phyloP scores from a whole-genome alignment of 2,888 invertebrate genomes.

The Hyposoter didymator region DNA sequence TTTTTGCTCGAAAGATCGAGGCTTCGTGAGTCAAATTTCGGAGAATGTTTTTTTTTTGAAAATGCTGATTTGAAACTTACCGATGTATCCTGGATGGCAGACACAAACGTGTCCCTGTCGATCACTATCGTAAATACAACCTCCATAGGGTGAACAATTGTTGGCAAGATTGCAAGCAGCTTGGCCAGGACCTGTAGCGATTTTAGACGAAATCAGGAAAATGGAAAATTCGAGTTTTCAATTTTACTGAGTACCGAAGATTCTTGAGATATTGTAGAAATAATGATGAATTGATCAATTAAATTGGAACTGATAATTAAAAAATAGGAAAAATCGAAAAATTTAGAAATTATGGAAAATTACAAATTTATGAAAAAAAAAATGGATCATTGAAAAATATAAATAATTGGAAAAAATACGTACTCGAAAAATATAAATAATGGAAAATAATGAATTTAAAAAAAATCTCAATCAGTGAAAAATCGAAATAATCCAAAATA shows the following conservation, averaged over 20 bases:
- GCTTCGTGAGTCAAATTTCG: not conserved
- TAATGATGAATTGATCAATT: too few relatives aligned
- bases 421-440: too few relatives aligned
- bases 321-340: too few relatives aligned
- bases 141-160: slow-evolving; percentile 86
- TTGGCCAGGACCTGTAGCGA: slow-evolving; percentile 55
- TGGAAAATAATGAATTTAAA: not conserved
- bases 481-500: too few relatives aligned
- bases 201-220: not conserved
- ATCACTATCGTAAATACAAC: slow-evolving; percentile 83
- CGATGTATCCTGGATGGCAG: slow-evolving; percentile 86
- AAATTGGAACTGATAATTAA: too few relatives aligned
- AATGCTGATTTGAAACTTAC: slow-evolving; percentile 80
- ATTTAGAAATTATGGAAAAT: too few relatives aligned
- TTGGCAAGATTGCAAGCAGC: slow-evolving; percentile 85
- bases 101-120: slow-evolving; percentile 84
- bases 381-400: too few relatives aligned
- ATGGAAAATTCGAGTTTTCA: not conserved
- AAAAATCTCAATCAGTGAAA: not conserved
- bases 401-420: too few relatives aligned
- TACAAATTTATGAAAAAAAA: too few relatives aligned
- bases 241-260: not conserved
- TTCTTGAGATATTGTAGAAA: not conserved
- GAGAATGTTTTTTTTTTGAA: not conserved
- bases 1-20: not conserved